phyloP scores from a whole-genome alignment of 1,140 invertebrate genomes.

The Trichonephila clavata region DNA sequence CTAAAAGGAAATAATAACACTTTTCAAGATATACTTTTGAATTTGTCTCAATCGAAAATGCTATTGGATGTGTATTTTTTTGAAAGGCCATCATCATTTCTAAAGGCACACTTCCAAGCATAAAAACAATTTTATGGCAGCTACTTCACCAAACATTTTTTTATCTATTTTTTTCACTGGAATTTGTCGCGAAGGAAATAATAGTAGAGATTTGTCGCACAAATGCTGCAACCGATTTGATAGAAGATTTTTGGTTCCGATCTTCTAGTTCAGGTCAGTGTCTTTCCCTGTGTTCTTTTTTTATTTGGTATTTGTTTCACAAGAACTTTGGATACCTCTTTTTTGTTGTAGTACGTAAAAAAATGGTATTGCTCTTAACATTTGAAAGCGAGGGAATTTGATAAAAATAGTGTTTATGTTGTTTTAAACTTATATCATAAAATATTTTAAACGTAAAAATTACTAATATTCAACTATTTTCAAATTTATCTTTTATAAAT shows the following conservation, averaged over 20 bases:
- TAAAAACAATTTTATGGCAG: neutral
- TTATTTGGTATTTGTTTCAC: neutral
- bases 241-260: neutral
- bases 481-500: no score
- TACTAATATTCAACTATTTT: no score
- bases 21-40: conserved; percentile 68
- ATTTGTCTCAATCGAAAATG: conserved; percentile 58
- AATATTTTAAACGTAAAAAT: no score
- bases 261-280: neutral
- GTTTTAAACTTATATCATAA: no score
- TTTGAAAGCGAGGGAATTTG: no score
- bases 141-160: conserved; percentile 12
- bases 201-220: conserved; percentile 62
- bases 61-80: conserved; percentile 57
- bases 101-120: neutral
- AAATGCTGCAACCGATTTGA: conserved; percentile 36
- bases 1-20: conserved; percentile 67
- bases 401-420: no score
- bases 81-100: conserved; percentile 62
- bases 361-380: no score
- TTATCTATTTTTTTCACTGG: neutral
- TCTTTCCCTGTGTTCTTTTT: neutral
- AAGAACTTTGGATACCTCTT: neutral
- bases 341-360: no score
- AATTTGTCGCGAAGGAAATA: conserved; percentile 53